phyloP scores from a whole-genome alignment of 2,797 vertebrate genomes.

The Petrocephalus schoutedeni region DNA sequence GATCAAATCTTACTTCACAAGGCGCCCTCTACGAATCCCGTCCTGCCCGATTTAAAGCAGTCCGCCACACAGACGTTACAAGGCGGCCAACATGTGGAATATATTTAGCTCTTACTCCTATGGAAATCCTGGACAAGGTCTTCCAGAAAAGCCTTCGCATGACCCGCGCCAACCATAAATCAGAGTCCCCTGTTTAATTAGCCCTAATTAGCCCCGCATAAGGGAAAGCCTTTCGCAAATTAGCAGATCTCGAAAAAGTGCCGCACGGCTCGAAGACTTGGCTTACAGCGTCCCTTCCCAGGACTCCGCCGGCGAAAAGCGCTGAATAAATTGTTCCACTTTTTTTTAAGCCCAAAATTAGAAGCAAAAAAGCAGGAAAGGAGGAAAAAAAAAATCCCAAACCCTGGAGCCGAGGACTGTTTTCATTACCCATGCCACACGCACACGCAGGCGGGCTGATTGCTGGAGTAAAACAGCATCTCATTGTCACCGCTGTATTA shows the following conservation, averaged over 20 bases:
- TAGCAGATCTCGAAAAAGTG: constrained; percentile 16
- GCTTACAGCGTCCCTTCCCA: constrained; percentile 14
- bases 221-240: constrained; percentile 26
- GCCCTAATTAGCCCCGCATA: constrained; percentile 42
- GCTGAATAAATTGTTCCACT: constrained; percentile 26
- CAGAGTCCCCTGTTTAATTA: constrained; percentile 41
- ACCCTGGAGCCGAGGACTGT: constrained; percentile 31
- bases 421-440: constrained; percentile 40
- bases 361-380: not conserved
- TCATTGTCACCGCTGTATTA: constrained; percentile 40
- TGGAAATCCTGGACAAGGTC: constrained; percentile 36
- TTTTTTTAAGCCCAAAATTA: constrained; percentile 20
- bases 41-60: not conserved
- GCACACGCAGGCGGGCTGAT: constrained; percentile 27
- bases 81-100: constrained; percentile 40
- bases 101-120: constrained; percentile 37
- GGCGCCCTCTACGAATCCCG: not conserved
- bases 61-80: not conserved
- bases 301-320: constrained; percentile 9
- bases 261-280: not conserved
- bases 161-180: constrained; percentile 36
- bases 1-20: not conserved
- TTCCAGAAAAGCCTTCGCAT: constrained; percentile 27
- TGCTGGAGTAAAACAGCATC: constrained; percentile 39
- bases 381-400: constrained; percentile 8